A percentile compares a stretch with the other conserved stretches of the same genome.
Conservation (phyloP, 2,797 vertebrate genomes). For the Balearica regulorum region DNA sequence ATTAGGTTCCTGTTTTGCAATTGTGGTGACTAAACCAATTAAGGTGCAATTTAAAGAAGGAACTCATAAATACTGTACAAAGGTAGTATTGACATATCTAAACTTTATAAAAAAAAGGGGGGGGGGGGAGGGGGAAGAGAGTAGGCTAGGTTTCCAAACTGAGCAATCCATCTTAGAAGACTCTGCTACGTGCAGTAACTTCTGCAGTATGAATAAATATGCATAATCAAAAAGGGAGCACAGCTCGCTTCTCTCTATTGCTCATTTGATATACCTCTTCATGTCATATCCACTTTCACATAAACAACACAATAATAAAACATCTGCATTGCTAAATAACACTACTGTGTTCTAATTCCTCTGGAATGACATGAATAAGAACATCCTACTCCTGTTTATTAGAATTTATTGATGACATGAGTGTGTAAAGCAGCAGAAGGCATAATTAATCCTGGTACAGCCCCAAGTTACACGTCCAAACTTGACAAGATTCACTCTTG, state of each 20-base stretch:
- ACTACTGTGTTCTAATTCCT: constrained; percentile 74
- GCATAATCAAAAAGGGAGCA: constrained; percentile 68
- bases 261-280: constrained; percentile 69
- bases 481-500: constrained; percentile 62
- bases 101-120: constrained; percentile 37
- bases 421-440: constrained; percentile 67
- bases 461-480: constrained; percentile 61
- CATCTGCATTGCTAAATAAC: constrained; percentile 74
- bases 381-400: constrained; percentile 71
- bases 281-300: constrained; percentile 71
- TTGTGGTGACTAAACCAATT: constrained; percentile 70
- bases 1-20: constrained; percentile 70
- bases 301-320: constrained; percentile 73
- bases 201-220: constrained; percentile 72
- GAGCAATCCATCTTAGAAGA: constrained; percentile 62
- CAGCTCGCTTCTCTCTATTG: constrained; percentile 55
- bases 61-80: constrained; percentile 71
- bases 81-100: constrained; percentile 59
- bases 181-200: constrained; percentile 44
- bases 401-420: constrained; percentile 72
- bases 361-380: constrained; percentile 70
- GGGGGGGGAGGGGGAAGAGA: accelerated
- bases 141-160: constrained; percentile 37
- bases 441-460: constrained; percentile 71
- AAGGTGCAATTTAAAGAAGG: constrained; percentile 71